phyloP scores from a whole-genome alignment of 2,797 vertebrate genomes.

The Spinus olivaceus region DNA sequence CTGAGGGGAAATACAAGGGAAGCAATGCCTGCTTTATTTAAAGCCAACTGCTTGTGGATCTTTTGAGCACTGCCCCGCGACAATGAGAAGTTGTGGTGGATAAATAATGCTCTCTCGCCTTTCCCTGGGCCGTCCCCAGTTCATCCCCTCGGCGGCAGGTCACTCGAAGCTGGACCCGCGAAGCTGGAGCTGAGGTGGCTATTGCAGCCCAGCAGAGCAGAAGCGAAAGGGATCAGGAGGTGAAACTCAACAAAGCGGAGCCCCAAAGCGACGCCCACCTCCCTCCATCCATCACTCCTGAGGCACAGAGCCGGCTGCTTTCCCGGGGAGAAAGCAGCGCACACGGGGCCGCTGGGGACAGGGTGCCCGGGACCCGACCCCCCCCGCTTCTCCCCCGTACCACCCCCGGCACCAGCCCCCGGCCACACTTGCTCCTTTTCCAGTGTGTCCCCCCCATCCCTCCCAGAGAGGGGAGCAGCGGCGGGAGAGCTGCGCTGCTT shows the following conservation, averaged over 20 bases:
- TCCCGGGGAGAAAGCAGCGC: background rate
- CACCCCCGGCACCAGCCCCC: too few relatives aligned
- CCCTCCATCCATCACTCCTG: constrained; percentile 21
- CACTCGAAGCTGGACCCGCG: constrained; percentile 2
- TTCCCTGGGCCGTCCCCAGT: background rate
- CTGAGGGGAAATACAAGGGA: constrained; percentile 63
- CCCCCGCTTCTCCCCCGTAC: too few relatives aligned
- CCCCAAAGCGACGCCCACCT: background rate
- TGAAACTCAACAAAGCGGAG: constrained; percentile 37
- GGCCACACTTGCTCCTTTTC: background rate
- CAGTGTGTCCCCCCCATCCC: rapidly evolving
- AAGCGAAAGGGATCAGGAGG: constrained; percentile 62
- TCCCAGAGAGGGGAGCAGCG: background rate
- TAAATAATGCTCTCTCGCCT: background rate
- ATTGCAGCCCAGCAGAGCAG: constrained; percentile 55
- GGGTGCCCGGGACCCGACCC: too few relatives aligned
- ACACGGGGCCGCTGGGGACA: background rate
- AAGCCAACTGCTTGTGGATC: background rate
- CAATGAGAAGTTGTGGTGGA: background rate
- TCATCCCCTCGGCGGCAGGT: background rate
- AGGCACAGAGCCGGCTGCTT: background rate
- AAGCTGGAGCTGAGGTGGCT: background rate
- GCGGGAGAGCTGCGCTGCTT: background rate
- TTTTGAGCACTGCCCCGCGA: background rate
- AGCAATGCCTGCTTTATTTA: constrained; percentile 59